Evolutionary conservation across 2,797 vertebrate genomes (phyloP).

Genomic region (Peromyscus melanophrys): DNA sequence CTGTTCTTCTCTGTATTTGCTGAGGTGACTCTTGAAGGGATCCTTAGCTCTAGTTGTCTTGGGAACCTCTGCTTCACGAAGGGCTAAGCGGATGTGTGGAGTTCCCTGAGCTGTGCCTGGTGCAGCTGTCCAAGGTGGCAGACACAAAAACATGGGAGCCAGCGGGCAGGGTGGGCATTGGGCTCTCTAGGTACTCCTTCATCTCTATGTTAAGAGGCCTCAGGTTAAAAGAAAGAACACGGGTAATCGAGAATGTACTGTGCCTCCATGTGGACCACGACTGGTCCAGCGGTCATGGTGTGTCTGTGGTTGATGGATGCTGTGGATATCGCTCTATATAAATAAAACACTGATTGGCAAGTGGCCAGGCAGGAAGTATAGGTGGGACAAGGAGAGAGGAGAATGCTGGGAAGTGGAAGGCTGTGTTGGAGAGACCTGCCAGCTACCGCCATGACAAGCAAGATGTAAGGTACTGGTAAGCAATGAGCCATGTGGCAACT

Average conservation of each 20-base stretch:
- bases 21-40: neutral
- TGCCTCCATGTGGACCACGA: neutral
- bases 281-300: neutral
- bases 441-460: no score
- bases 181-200: neutral
- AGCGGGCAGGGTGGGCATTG: neutral
- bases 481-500: no score
- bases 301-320: neutral
- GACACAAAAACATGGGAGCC: neutral
- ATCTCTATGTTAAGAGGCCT: neutral
- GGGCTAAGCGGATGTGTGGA: no score
- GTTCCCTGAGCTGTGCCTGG: neutral
- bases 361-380: no score
- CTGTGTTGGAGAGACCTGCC: no score
- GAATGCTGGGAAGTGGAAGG: no score
- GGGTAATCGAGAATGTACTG: neutral
- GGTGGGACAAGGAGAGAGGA: no score
- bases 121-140: fast-evolving
- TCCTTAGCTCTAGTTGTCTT: neutral
- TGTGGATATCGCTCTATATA: no score
- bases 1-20: neutral
- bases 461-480: no score
- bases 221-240: neutral
- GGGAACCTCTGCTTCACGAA: neutral
- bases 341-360: no score